These are phyloP conservation scores for Dolichopus griseipennis DNA, from an alignment of 2,888 invertebrate species.

Conservation along the genomic window DNA sequence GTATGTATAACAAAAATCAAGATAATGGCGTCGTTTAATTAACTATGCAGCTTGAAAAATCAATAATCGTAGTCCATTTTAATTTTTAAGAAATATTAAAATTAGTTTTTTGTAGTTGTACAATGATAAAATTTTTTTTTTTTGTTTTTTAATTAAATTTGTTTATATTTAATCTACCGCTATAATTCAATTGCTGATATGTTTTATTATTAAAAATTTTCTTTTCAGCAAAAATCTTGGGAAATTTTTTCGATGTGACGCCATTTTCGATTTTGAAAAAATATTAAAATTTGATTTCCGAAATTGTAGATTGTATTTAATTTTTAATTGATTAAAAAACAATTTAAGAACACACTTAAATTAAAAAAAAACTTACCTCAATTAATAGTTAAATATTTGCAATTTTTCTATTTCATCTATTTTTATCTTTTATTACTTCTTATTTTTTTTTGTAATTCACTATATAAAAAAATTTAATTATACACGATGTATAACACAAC, in stretches of 20 bases:
- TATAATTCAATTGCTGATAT: not conserved
- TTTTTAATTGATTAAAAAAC: not conserved
- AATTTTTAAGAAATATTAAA: too few species aligned
- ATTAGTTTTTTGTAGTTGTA: too few species aligned
- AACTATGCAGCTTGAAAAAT: not conserved
- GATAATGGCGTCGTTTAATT: not conserved
- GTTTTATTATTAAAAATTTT: not conserved
- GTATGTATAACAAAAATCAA: too few species aligned
- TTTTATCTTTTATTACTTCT: too few species aligned
- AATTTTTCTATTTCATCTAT: too few species aligned
- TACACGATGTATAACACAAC: not conserved
- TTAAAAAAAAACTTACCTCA: not conserved
- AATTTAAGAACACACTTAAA: too few species aligned
- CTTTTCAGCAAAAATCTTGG: conserved; percentile 2
- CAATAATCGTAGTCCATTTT: not conserved
- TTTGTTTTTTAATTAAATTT: too few species aligned
- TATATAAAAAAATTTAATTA: not conserved
- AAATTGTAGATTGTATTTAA: not conserved
- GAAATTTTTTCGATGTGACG: conserved; percentile 10
- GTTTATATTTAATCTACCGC: not conserved
- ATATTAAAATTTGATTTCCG: not conserved
- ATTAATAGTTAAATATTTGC: not conserved
- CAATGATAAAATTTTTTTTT: too few species aligned
- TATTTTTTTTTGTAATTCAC: too few species aligned
- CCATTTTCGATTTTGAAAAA: conserved; percentile 9